These are phyloP conservation scores for Danionella cerebrum DNA, from an alignment of 2,113 vertebrate genomes.

Conservation along the genomic window DNA sequence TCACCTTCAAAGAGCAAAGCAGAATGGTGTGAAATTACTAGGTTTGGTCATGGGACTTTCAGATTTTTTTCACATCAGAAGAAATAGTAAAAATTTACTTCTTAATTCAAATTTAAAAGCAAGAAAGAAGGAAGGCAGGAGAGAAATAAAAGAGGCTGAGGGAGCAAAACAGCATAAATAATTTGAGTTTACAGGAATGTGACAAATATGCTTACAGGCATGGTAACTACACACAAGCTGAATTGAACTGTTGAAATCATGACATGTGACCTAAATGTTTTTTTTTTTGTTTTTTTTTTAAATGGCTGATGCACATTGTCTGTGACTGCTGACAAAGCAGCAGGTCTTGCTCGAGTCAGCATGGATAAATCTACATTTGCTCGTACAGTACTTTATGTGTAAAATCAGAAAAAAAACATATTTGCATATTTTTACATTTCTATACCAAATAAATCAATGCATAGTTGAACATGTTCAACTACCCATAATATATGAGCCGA, in stretches of 20 bases:
- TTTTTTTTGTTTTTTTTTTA: too few relatives aligned
- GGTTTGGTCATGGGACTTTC: neutral
- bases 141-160: neutral
- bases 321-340: conserved; percentile 38
- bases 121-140: too few relatives aligned
- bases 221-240: neutral
- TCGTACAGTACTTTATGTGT: conserved; percentile 9
- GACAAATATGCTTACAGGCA: neutral
- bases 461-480: neutral
- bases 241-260: conserved; percentile 39
- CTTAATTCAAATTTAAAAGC: too few relatives aligned
- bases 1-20: neutral
- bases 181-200: conserved; percentile 5
- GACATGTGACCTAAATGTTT: conserved; percentile 39
- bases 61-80: neutral
- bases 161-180: neutral
- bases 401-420: neutral
- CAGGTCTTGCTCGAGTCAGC: conserved; percentile 32
- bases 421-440: too few relatives aligned
- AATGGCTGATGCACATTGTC: conserved; percentile 28
- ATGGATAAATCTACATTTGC: conserved; percentile 20
- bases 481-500: neutral
- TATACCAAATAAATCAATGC: neutral
- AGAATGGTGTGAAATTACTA: neutral
- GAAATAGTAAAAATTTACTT: neutral